phyloP scores from a whole-genome alignment of 2,797 vertebrate genomes.

The Octomys mimax region DNA sequence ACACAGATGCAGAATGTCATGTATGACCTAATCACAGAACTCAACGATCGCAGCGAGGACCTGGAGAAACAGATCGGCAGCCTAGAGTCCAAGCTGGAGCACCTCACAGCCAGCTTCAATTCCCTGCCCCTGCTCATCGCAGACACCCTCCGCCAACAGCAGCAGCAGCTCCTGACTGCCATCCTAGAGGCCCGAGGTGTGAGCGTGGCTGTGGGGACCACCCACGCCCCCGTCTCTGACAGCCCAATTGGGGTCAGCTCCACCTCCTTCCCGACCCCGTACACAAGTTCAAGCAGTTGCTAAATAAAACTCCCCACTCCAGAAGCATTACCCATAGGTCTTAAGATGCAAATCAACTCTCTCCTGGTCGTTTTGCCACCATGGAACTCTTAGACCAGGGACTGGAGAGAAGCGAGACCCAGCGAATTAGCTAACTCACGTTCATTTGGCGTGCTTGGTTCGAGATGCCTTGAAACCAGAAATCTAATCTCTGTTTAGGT shows the following conservation, averaged over 20 bases:
- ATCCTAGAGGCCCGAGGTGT: conserved; percentile 88
- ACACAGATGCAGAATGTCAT: conserved; percentile 90
- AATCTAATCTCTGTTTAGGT: conserved; percentile 86
- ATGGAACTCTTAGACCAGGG: conserved; percentile 77
- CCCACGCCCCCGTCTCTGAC: conserved; percentile 88
- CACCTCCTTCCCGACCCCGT: conserved; percentile 91
- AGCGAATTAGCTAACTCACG: conserved; percentile 68
- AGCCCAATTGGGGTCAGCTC: conserved; percentile 91
- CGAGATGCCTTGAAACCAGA: conserved; percentile 86
- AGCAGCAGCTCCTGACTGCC: conserved; percentile 89
- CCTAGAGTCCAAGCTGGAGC: conserved; percentile 91
- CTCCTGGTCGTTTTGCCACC: conserved; percentile 71
- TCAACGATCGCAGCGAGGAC: conserved; percentile 88
- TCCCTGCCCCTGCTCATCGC: conserved; percentile 89
- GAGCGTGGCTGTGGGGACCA: conserved; percentile 82
- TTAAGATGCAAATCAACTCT: conserved; percentile 80
- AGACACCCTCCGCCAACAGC: conserved; percentile 90
- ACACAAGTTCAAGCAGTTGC: conserved; percentile 92
- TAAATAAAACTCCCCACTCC: conserved; percentile 82
- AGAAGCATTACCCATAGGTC: conserved; percentile 80
- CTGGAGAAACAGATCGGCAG: conserved; percentile 91
- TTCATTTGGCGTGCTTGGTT: conserved; percentile 76
- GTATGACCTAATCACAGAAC: conserved; percentile 88
- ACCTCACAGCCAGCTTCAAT: conserved; percentile 88
- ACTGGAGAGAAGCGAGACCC: conserved; percentile 66